These are phyloP conservation scores for Deilephila elpenor DNA, from an alignment of 2,888 invertebrate genomes.

Conservation along the genomic window DNA sequence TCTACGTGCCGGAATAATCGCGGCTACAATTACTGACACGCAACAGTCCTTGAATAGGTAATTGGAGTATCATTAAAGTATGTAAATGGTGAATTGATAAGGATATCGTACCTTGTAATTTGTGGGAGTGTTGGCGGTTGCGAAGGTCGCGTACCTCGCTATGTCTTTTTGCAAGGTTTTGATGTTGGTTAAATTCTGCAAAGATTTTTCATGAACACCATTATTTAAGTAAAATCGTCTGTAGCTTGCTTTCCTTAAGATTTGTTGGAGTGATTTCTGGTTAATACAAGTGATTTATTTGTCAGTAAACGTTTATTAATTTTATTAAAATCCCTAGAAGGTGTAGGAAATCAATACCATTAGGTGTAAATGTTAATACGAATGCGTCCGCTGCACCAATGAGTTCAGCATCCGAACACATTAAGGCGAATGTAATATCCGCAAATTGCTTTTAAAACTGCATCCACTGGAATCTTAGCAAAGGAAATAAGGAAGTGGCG, in stretches of 20 bases:
- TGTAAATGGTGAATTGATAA: slow-evolving; percentile 10
- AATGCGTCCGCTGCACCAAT: background rate
- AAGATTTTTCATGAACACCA: slow-evolving; percentile 37
- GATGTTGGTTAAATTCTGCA: slow-evolving; percentile 65
- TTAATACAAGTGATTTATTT: background rate
- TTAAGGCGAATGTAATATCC: slow-evolving; percentile 2
- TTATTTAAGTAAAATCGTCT: too few species aligned
- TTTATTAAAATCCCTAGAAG: background rate
- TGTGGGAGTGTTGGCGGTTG: slow-evolving; percentile 55
- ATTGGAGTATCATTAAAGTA: slow-evolving; percentile 19
- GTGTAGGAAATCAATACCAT: background rate
- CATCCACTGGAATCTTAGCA: background rate
- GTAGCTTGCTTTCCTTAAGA: too few species aligned
- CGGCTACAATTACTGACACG: slow-evolving; percentile 8
- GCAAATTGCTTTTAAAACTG: background rate
- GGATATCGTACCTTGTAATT: slow-evolving; percentile 61
- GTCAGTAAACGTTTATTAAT: background rate
- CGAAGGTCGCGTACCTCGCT: slow-evolving; percentile 57
- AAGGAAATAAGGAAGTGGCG: background rate
- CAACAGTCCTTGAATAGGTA: slow-evolving; percentile 7
- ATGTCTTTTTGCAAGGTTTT: slow-evolving; percentile 69
- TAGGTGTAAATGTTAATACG: background rate
- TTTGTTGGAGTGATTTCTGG: background rate
- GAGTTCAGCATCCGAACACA: background rate
- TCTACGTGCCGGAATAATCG: slow-evolving; percentile 30